Percentiles rank a stretch among this genome's conserved stretches.
Conservation (phyloP, 2,113 vertebrate genomes). For the Microtus montanus region DNA sequence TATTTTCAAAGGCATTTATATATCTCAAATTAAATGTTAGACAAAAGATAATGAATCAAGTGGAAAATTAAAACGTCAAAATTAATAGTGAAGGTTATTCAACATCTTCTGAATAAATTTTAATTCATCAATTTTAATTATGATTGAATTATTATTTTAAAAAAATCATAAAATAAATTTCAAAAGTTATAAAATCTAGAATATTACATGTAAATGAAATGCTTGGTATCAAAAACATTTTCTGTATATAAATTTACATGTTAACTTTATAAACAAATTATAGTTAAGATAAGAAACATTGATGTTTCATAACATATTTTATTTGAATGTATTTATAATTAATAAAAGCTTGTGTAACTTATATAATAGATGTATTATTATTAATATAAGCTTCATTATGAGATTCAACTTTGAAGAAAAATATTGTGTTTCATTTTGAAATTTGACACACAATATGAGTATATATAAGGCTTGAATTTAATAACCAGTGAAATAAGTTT, state of each 20-base stretch:
- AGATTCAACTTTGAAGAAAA: background rate
- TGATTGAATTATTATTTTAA: background rate
- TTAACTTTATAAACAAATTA: background rate
- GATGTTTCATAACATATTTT: background rate
- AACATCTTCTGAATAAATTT: background rate
- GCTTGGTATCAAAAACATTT: background rate
- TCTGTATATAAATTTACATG: background rate
- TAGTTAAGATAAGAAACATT: background rate
- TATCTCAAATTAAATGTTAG: background rate
- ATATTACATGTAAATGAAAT: background rate
- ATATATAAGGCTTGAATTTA: constrained; percentile 4
- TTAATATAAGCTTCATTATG: background rate
- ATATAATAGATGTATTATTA: background rate
- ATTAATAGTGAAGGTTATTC: background rate
- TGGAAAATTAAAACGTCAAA: background rate
- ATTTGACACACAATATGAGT: background rate
- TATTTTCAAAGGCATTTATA: background rate
- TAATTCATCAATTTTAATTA: background rate
- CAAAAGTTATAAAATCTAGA: background rate
- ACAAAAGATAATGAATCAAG: background rate
- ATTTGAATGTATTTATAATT: background rate
- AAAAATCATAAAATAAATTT: background rate
- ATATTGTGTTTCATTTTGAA: background rate
- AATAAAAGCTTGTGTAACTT: background rate
- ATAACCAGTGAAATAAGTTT: background rate